Conservation (phyloP, 2,797 vertebrate genomes). For the Apodemus agrarius region DNA sequence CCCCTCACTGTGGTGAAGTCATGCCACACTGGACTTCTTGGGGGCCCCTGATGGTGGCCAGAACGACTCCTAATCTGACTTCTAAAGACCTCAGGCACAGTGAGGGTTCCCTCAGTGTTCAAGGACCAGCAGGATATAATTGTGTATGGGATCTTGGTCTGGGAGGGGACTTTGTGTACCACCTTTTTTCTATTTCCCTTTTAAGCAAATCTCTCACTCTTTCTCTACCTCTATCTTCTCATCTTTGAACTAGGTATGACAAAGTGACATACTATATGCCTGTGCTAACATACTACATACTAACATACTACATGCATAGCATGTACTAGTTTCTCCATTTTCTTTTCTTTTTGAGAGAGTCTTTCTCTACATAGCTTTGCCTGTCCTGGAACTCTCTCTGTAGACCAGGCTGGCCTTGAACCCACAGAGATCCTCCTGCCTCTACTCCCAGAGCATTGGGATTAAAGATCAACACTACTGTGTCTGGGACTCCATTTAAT, state of each 20-base stretch:
- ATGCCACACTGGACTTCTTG: not conserved
- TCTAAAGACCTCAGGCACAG: not conserved
- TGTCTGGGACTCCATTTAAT: not conserved
- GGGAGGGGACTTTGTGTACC: not conserved
- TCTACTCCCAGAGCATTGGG: not conserved
- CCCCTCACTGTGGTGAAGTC: not conserved
- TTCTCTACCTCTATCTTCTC: constrained; percentile 19
- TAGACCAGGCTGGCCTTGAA: not conserved
- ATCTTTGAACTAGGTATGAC: constrained; percentile 42
- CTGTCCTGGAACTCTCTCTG: not conserved
- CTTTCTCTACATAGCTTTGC: not conserved
- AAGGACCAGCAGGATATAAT: not conserved
- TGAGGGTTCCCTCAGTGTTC: not conserved
- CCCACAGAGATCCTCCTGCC: not conserved
- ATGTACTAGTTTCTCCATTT: not conserved
- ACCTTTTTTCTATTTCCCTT: constrained; percentile 21
- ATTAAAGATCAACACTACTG: not conserved
- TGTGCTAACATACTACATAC: not conserved
- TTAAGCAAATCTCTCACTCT: not conserved
- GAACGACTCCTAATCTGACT: constrained; percentile 4
- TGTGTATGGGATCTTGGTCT: not conserved
- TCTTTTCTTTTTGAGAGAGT: not conserved
- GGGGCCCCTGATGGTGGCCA: not conserved
- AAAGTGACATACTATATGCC: not conserved
- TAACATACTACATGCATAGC: not conserved